A percentile compares a stretch with the other conserved stretches of the same genome.
Evolutionary conservation across 2,888 invertebrate genomes (phyloP).

Genomic region (Hesperia comma): DNA sequence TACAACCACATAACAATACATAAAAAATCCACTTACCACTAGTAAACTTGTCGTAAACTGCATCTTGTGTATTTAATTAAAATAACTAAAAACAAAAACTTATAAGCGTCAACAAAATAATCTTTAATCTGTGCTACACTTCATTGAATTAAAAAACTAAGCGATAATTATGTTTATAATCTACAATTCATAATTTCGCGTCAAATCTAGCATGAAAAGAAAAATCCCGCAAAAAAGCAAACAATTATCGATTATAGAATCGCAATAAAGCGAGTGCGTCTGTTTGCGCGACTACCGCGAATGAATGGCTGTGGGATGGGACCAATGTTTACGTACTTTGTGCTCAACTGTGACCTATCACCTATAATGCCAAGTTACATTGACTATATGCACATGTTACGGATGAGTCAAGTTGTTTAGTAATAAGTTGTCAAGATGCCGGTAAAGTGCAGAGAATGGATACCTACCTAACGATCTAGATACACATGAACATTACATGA

Average conservation of each 20-base stretch:
- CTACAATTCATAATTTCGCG: neutral
- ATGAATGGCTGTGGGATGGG: constrained; percentile 20
- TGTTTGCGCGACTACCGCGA: constrained; percentile 18
- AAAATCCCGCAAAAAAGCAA: neutral
- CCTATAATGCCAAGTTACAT: constrained; percentile 30
- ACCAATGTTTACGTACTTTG: too few species aligned
- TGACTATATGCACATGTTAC: constrained; percentile 10
- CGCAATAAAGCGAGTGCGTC: constrained; percentile 13
- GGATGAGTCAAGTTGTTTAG: constrained; percentile 16
- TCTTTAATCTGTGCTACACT: too few species aligned
- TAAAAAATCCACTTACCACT: constrained; percentile 10
- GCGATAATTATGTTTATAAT: too few species aligned
- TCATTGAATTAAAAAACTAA: too few species aligned
- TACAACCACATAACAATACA: too few species aligned
- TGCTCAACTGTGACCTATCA: constrained; percentile 26
- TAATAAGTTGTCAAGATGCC: constrained; percentile 30
- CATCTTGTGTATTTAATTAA: neutral
- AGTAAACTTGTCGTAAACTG: neutral
- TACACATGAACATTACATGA: too few species aligned
- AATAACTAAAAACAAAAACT: too few species aligned
- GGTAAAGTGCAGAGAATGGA: constrained; percentile 25
- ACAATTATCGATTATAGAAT: constrained; percentile 4
- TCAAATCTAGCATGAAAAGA: neutral
- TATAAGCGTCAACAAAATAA: too few species aligned
- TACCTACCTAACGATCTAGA: neutral